These are phyloP conservation scores for Petrolisthes cinctipes DNA, from an alignment of 2,888 invertebrate species.

Conservation along the genomic window DNA sequence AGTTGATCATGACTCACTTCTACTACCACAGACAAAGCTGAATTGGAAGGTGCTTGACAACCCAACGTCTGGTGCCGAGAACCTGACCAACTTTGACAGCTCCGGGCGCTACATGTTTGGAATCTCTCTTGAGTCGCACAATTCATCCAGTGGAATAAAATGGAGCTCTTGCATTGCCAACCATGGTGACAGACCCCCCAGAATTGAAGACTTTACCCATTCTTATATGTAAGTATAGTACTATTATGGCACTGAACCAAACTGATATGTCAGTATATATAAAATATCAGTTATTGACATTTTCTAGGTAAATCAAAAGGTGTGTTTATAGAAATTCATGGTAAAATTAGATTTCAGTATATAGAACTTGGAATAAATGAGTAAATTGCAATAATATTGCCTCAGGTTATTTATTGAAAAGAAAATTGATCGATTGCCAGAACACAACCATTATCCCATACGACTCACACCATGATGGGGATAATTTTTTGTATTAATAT, in stretches of 20 bases:
- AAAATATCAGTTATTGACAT: neutral
- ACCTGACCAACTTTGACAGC: slow-evolving; percentile 37
- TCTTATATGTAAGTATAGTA: slow-evolving; percentile 36
- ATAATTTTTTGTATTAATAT: too few species aligned
- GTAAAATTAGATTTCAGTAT: too few species aligned
- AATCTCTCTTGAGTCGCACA: slow-evolving; percentile 40
- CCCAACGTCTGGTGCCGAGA: neutral
- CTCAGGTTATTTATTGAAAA: too few species aligned
- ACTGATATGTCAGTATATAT: neutral
- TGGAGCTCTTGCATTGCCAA: slow-evolving; percentile 46
- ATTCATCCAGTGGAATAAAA: slow-evolving; percentile 52
- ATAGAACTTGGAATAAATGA: too few species aligned
- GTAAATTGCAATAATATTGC: too few species aligned
- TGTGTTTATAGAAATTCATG: too few species aligned
- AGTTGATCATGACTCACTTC: neutral
- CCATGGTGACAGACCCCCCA: slow-evolving; percentile 31
- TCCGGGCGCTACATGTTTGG: slow-evolving; percentile 47
- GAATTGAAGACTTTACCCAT: slow-evolving; percentile 20
- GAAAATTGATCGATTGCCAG: too few species aligned
- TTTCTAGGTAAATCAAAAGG: too few species aligned
- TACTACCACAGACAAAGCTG: slow-evolving; percentile 36
- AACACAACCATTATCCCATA: too few species aligned
- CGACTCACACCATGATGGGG: too few species aligned
- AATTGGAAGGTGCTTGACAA: slow-evolving; percentile 30
- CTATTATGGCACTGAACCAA: neutral